Percentiles rank a stretch among this genome's conserved stretches.
Evolutionary conservation across 37 sponge, comb jelly and placozoan genomes (phyloP).

Genomic region (Amphimedon queenslandica): DNA sequence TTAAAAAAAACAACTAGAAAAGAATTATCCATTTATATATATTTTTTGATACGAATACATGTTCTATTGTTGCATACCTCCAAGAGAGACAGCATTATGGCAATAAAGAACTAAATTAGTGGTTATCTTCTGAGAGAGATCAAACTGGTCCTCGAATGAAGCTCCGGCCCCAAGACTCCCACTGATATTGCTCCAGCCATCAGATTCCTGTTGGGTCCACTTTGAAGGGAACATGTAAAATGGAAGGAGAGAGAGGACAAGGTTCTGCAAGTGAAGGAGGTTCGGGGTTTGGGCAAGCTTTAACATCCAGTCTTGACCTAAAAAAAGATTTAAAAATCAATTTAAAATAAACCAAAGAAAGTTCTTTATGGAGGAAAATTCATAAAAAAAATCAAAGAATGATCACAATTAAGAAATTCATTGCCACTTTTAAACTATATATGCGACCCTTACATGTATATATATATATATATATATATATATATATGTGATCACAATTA

Average conservation of each 20-base stretch:
- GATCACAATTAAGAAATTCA: no score
- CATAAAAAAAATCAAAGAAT: no score
- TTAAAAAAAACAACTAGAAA: no score
- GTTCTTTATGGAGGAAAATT: no score
- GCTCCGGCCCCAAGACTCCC: neutral
- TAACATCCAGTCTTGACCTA: conserved; percentile 54
- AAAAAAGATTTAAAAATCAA: no score
- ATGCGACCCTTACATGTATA: neutral
- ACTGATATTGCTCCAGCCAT: neutral
- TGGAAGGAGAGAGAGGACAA: conserved; percentile 55
- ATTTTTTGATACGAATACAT: neutral
- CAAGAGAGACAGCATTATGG: conserved; percentile 56
- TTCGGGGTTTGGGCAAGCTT: neutral
- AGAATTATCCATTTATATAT: no score
- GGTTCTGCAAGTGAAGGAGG: conserved; percentile 48
- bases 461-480: neutral
- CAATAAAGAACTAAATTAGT: conserved; percentile 69
- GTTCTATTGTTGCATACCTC: conserved; percentile 31
- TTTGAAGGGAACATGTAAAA: conserved; percentile 44
- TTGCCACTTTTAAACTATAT: no score
- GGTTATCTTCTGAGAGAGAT: conserved; percentile 50
- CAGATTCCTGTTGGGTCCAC: conserved; percentile 16
- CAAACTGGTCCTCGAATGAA: conserved; percentile 17
- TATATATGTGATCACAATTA: neutral
- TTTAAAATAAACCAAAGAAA: no score